phyloP scores from a whole-genome alignment of 1,140 invertebrate species.

The Drosophila takahashii region DNA sequence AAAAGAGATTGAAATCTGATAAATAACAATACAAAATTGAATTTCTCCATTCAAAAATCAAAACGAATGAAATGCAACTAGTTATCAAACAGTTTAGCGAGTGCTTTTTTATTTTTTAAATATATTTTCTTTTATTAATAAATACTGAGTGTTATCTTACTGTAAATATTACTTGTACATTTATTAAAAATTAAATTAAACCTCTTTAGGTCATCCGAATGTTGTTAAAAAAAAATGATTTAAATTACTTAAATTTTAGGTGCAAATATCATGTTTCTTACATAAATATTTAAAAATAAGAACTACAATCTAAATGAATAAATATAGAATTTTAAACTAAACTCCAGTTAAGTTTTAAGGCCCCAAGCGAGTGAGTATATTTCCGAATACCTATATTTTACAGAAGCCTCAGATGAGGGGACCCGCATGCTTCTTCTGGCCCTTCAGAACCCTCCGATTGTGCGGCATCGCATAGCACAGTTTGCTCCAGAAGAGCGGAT shows the following conservation, averaged over 20 bases:
- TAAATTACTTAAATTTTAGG: neutral
- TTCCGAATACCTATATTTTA: neutral
- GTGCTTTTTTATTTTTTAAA: neutral
- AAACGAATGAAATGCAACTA: neutral
- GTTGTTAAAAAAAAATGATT: neutral
- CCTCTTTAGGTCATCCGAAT: neutral
- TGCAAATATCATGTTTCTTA: neutral
- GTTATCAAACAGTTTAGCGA: neutral
- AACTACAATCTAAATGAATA: neutral
- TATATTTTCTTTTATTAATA: neutral
- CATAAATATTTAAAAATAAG: neutral
- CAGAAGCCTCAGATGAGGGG: constrained; percentile 46
- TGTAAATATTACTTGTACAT: constrained; percentile 2
- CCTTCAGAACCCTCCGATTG: constrained; percentile 66
- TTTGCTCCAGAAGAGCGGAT: constrained; percentile 94
- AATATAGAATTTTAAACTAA: neutral
- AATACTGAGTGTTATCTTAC: neutral
- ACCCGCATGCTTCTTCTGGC: constrained; percentile 73
- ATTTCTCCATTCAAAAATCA: neutral
- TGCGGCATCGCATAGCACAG: constrained; percentile 89
- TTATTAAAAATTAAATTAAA: neutral
- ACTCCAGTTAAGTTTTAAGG: neutral
- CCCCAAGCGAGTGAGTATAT: constrained; percentile 11
- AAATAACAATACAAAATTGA: neutral
- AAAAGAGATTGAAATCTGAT: neutral